phyloP scores from a whole-genome alignment of 2,113 vertebrate genomes.

The Aegotheles bennettii region DNA sequence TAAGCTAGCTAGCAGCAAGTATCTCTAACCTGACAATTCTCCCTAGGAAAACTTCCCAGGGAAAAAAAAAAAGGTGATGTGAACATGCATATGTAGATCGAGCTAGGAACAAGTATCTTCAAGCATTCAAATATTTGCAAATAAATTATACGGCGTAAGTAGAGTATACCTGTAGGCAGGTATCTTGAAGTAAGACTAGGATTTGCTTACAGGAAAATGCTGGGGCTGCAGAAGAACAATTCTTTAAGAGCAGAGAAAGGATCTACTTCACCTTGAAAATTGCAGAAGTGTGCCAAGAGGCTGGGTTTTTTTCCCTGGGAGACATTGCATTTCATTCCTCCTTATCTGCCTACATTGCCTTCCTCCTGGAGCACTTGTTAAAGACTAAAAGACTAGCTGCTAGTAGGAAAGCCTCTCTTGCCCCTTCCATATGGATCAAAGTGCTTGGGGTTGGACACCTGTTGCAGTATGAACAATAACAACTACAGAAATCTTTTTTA shows the following conservation, averaged over 20 bases:
- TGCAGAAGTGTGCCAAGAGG: neutral
- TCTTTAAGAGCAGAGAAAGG: neutral
- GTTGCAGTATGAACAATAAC: neutral
- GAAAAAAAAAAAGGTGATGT: neutral
- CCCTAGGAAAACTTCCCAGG: neutral
- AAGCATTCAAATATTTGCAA: neutral
- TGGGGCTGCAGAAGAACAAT: neutral
- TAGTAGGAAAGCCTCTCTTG: neutral
- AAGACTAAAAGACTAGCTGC: neutral
- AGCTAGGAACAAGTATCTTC: neutral
- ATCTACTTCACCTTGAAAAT: neutral
- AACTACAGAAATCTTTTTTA: accelerated
- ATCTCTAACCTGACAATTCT: conserved; percentile 41
- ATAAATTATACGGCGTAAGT: neutral
- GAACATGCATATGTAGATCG: neutral
- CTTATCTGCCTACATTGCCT: neutral
- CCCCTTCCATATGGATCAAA: neutral
- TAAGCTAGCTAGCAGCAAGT: conserved; percentile 45
- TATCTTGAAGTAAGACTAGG: neutral
- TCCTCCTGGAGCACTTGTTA: neutral
- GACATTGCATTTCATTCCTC: neutral
- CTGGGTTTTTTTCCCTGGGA: neutral
- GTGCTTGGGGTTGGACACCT: neutral
- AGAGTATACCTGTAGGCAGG: neutral
- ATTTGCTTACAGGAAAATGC: neutral